Evolutionary conservation across 2,113 vertebrate species (phyloP).

Genomic region (Osmerus mordax): DNA sequence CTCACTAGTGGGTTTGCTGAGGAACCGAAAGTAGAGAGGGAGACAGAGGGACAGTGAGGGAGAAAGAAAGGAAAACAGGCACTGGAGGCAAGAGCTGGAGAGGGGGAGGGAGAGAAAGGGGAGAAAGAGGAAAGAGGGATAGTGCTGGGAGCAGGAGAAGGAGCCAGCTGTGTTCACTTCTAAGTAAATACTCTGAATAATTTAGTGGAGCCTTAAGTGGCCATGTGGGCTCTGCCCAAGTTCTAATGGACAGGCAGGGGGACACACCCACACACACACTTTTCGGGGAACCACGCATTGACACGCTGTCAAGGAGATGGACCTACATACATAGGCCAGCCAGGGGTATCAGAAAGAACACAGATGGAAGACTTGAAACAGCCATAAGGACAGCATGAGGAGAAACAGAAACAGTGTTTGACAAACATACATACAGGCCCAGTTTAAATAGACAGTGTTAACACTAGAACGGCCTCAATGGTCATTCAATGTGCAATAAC

Average conservation of each 20-base stretch:
- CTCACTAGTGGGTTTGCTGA: conserved; percentile 17
- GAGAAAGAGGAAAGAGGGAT: conserved; percentile 21
- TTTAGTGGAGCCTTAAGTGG: conserved; percentile 53
- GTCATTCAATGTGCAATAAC: no score
- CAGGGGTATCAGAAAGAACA: no score
- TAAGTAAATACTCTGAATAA: conserved; percentile 59
- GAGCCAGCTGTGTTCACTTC: conserved; percentile 52
- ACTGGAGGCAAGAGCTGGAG: background rate
- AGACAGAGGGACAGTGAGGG: conserved; percentile 21
- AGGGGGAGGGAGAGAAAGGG: conserved; percentile 12
- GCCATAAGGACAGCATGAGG: no score
- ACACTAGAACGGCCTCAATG: no score
- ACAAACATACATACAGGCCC: no score
- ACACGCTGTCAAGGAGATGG: conserved; percentile 1
- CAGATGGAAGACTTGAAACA: no score
- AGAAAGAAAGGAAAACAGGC: background rate
- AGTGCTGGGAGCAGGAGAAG: conserved; percentile 28
- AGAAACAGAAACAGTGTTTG: no score
- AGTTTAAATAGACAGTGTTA: no score
- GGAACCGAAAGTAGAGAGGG: conserved; percentile 30
- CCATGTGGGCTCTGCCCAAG: conserved; percentile 34
- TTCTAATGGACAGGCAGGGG: conserved; percentile 13
- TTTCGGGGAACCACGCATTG: conserved; percentile 6
- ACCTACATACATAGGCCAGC: background rate
- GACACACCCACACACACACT: conserved; percentile 15